Conservation (phyloP, 2,113 vertebrate species). For the Alectura lathami region DNA sequence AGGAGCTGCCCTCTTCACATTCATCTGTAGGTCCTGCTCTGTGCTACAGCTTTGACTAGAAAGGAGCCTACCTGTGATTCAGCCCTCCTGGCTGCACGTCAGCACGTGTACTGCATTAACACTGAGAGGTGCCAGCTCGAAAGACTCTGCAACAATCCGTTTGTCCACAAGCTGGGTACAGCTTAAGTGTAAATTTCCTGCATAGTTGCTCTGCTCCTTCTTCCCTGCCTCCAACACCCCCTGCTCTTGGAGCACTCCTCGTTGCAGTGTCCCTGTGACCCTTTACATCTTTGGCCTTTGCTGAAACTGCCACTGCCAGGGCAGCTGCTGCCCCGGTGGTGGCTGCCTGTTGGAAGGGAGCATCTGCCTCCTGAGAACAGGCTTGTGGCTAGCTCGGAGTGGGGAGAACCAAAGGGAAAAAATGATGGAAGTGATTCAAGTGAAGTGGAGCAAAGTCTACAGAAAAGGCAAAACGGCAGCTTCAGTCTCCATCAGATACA, state of each 20-base stretch:
- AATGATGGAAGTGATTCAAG: not conserved
- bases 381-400: not conserved
- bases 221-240: not conserved
- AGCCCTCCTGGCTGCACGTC: not conserved
- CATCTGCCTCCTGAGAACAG: not conserved
- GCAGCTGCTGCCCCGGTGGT: not conserved
- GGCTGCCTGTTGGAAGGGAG: not conserved
- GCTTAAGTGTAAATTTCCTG: not conserved
- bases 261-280: not conserved
- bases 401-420: not conserved
- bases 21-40: constrained; percentile 19
- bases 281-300: constrained; percentile 36
- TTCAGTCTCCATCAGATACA: constrained; percentile 58
- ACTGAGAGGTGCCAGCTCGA: not conserved
- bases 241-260: not conserved
- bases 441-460: constrained; percentile 28
- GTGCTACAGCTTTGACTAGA: not conserved
- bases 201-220: not conserved
- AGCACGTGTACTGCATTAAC: not conserved
- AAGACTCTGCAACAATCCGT: not conserved
- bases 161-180: not conserved
- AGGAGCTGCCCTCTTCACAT: constrained; percentile 50
- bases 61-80: not conserved
- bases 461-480: constrained; percentile 31
- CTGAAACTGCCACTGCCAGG: not conserved